A percentile compares a stretch with the other conserved stretches of the same genome.
phyloP scores from a whole-genome alignment of 2,113 vertebrate species.

The Hippocampus barbouri region DNA sequence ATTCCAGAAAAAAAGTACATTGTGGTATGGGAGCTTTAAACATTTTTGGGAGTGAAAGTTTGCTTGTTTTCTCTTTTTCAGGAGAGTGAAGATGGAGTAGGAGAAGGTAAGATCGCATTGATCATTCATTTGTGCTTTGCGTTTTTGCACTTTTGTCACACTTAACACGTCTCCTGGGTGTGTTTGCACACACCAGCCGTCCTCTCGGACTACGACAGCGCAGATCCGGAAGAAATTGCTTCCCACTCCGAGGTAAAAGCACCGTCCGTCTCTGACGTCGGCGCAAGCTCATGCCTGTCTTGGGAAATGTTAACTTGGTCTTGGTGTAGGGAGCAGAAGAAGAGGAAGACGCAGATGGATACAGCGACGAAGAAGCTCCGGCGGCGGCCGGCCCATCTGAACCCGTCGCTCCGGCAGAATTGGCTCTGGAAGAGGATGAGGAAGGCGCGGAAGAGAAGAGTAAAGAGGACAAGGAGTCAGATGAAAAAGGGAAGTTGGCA shows the following conservation, averaged over 20 bases:
- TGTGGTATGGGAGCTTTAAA: background rate
- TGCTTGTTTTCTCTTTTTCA: constrained; percentile 44
- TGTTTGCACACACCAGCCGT: constrained; percentile 74
- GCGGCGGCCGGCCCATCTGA: constrained; percentile 75
- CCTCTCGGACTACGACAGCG: constrained; percentile 94
- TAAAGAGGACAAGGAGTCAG: constrained; percentile 73
- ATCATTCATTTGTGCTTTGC: background rate
- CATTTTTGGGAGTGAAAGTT: background rate
- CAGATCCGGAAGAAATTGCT: constrained; percentile 78
- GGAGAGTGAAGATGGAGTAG: constrained; percentile 95
- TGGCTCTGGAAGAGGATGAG: constrained; percentile 33
- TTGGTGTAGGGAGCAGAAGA: constrained; percentile 63
- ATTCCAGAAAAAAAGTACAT: too few species aligned
- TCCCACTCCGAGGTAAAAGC: constrained; percentile 83
- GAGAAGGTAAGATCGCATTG: constrained; percentile 78
- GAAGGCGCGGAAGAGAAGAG: constrained; percentile 54
- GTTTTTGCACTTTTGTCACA: too few species aligned
- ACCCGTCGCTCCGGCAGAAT: constrained; percentile 44
- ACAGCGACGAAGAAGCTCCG: constrained; percentile 82
- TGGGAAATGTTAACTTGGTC: background rate
- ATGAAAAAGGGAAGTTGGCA: constrained; percentile 78
- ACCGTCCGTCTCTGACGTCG: background rate
- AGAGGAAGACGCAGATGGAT: constrained; percentile 80
- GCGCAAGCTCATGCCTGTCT: too few species aligned
- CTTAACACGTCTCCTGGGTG: background rate